phyloP scores from a whole-genome alignment of 2,113 vertebrate species.

The Ancistrus triradiatus region DNA sequence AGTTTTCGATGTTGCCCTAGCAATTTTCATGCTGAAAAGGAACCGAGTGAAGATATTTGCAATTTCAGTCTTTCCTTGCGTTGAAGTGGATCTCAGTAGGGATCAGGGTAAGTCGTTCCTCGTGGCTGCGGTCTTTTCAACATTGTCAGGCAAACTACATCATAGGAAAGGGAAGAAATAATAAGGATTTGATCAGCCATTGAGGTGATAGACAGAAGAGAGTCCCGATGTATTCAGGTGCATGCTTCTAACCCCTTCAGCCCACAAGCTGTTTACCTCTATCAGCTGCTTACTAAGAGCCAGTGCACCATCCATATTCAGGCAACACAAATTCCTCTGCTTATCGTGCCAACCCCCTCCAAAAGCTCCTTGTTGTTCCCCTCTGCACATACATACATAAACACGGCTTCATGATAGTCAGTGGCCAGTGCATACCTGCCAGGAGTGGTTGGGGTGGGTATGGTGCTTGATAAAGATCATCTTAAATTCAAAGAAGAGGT shows the following conservation, averaged over 20 bases:
- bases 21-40: not conserved
- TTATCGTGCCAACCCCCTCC: constrained; percentile 66
- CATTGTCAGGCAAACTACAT: constrained; percentile 28
- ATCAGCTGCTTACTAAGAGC: constrained; percentile 68
- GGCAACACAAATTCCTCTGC: constrained; percentile 71
- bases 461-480: constrained; percentile 69
- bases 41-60: constrained; percentile 16
- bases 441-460: too few relatives aligned
- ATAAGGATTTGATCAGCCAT: constrained; percentile 59
- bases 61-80: not conserved
- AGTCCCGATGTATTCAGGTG: constrained; percentile 63
- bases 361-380: constrained; percentile 65
- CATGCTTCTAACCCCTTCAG: constrained; percentile 56
- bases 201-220: constrained; percentile 48
- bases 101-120: constrained; percentile 26
- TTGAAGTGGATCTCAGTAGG: constrained; percentile 11
- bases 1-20: not conserved
- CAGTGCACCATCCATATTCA: constrained; percentile 75
- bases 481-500: constrained; percentile 78
- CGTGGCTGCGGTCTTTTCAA: constrained; percentile 32
- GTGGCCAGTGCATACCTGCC: constrained; percentile 58
- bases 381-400: constrained; percentile 75
- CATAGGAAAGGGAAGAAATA: constrained; percentile 49
- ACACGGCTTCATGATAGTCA: constrained; percentile 71
- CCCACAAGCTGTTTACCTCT: constrained; percentile 75